Percentiles rank a stretch among this genome's conserved stretches.
Conservation (phyloP, 2,888 invertebrate genomes). For the Zaprionus bogoriensis region DNA sequence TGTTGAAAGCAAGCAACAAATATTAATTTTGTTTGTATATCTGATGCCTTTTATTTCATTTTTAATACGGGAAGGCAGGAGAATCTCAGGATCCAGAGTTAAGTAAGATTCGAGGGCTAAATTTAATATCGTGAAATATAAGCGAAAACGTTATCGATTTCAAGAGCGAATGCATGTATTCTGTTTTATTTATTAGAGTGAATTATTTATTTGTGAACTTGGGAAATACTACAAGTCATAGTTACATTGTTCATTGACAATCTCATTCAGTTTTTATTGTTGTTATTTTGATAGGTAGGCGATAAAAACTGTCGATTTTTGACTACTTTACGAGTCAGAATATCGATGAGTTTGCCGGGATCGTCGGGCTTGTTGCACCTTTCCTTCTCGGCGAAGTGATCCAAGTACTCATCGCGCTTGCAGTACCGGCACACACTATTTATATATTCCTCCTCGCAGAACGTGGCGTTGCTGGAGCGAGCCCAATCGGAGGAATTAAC, state of each 20-base stretch:
- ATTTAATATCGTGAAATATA: conserved; percentile 50
- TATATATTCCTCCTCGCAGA: conserved; percentile 65
- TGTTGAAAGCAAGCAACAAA: conserved; percentile 60
- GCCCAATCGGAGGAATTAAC: conserved; percentile 52
- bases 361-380: conserved; percentile 60
- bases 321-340: conserved; percentile 44
- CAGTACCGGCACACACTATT: conserved; percentile 64
- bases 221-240: background rate
- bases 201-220: background rate
- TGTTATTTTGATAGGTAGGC: conserved; percentile 11
- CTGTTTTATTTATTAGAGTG: background rate
- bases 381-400: conserved; percentile 63
- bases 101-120: conserved; percentile 51
- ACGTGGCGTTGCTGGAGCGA: conserved; percentile 57
- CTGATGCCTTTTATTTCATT: conserved; percentile 55
- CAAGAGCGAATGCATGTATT: conserved; percentile 3
- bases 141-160: conserved; percentile 32
- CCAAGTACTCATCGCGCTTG: conserved; percentile 61
- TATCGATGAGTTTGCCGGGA: conserved; percentile 49
- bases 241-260: background rate
- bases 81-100: background rate
- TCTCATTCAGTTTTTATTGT: conserved; percentile 31
- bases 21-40: conserved; percentile 68
- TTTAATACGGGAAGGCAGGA: conserved; percentile 28
- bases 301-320: conserved; percentile 44